These are phyloP conservation scores for Porites rus DNA, from an alignment of 92 coral and sea anemone genomes.

Conservation along the genomic window DNA sequence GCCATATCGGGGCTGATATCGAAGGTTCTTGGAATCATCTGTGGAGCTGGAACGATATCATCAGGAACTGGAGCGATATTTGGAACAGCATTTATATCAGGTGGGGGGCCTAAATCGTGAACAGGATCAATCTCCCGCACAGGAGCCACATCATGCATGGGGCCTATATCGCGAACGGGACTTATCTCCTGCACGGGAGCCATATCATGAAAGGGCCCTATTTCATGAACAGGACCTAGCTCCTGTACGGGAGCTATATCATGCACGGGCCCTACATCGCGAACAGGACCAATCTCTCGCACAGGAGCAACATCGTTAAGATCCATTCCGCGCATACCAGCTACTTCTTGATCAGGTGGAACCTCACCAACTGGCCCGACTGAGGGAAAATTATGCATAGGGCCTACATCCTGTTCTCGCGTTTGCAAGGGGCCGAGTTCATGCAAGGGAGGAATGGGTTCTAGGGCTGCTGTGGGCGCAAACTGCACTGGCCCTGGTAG, in stretches of 20 bases:
- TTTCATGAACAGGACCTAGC: background rate
- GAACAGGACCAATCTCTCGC: background rate
- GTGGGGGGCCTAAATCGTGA: slow-evolving; percentile 2
- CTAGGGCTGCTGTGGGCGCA: slow-evolving; percentile 7
- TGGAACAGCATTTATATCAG: background rate
- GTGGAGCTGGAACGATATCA: background rate
- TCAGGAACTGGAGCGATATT: slow-evolving; percentile 10
- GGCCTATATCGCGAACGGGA: background rate
- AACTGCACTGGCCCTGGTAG: slow-evolving; percentile 11
- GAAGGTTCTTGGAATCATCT: slow-evolving; percentile 7
- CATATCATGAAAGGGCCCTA: slow-evolving; percentile 13
- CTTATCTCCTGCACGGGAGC: background rate
- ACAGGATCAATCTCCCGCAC: background rate
- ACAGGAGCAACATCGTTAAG: background rate
- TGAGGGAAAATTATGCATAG: background rate
- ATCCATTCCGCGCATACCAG: background rate
- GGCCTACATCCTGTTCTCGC: background rate
- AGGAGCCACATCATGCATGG: background rate
- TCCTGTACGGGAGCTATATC: slow-evolving; percentile 5
- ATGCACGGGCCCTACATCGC: background rate
- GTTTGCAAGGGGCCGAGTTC: background rate
- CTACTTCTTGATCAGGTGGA: background rate
- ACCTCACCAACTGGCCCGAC: slow-evolving; percentile 11
- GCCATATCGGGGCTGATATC: background rate
- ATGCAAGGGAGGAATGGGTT: slow-evolving; percentile 8